These are phyloP conservation scores for Acrocephalus arundinaceus DNA, from an alignment of 2,113 vertebrate genomes.

Conservation along the genomic window DNA sequence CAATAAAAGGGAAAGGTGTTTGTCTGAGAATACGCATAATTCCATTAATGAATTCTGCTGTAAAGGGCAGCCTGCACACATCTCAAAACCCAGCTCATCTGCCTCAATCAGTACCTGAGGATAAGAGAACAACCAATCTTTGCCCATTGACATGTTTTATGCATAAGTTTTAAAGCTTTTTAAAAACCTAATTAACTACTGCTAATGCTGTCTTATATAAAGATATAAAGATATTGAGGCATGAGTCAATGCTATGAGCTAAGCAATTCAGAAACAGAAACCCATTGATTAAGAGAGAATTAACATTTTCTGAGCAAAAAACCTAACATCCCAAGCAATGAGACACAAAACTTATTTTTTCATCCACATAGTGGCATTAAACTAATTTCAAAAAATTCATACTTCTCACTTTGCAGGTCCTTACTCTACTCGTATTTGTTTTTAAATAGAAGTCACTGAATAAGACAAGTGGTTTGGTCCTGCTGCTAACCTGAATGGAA, in stretches of 20 bases:
- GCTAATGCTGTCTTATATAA: background rate
- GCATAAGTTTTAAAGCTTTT: background rate
- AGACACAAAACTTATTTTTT: background rate
- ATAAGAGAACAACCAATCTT: background rate
- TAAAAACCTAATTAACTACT: background rate
- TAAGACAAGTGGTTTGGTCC: background rate
- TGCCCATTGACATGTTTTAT: background rate
- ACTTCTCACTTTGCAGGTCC: background rate
- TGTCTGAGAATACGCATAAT: background rate
- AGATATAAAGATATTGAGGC: background rate
- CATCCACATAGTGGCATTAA: background rate
- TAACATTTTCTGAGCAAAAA: background rate
- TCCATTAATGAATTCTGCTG: background rate
- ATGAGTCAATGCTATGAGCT: background rate
- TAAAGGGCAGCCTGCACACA: background rate
- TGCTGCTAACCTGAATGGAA: background rate
- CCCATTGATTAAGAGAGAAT: background rate
- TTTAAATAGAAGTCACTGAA: background rate
- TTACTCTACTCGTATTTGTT: background rate
- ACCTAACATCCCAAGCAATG: background rate
- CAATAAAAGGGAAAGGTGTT: constrained; percentile 6
- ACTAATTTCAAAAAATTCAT: background rate
- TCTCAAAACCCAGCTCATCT: background rate
- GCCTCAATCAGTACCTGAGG: background rate
- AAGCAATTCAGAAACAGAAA: background rate